Evolutionary conservation across 2,888 invertebrate genomes (phyloP), one percentile per base, ranked within the genome.

Genomic region (Sesamia inferens): DNA sequence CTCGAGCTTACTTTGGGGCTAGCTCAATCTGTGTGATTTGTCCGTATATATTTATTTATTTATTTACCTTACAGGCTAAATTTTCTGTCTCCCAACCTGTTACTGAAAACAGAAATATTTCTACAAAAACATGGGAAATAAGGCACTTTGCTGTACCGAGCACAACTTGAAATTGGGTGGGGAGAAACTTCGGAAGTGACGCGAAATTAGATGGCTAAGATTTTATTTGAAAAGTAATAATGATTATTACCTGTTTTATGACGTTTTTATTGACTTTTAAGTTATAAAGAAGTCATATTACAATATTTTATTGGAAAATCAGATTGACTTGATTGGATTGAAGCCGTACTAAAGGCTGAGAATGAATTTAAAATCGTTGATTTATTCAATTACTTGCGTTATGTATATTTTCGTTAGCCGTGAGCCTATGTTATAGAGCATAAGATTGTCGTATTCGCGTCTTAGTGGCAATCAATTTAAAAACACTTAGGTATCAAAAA

Each of bases 71-170:
- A 31, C 2, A 22, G 24, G 14, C 16, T n/a, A 74, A 76, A 80
- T 81, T 44, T 71, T 39, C 57, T 63, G 65, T 48, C 58, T 39
- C 31, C 63, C 48, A 65, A 84, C 84, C 83, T 84, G 84, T 84
- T 85, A 85, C 85, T 71, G 44, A 19, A 62, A 59, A 71, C 47
- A 24, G 57, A 81, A 74, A 72, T 66, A 78, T 82, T 83, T 66
- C 48, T 71, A 22, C 16, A 57, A 70, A 69, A 85, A 83, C 76
- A 81, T 54, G 66, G 64, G 42, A 70, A 70, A 80, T 76, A 73
- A 69, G n/a, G 58, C 68, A 14, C 67, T 71, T 62, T 58, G 54
- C 22, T 55, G 42, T 54, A 54, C 57, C 47, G 67, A 54, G 58
- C 8, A 67, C 62, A 77, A 82, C 64, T 82, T 83, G 44, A 39